A percentile compares a stretch with the other conserved stretches of the same genome.
Evolutionary conservation across 2,888 invertebrate species (phyloP).

Genomic region (Marasmarcha lunaedactyla): DNA sequence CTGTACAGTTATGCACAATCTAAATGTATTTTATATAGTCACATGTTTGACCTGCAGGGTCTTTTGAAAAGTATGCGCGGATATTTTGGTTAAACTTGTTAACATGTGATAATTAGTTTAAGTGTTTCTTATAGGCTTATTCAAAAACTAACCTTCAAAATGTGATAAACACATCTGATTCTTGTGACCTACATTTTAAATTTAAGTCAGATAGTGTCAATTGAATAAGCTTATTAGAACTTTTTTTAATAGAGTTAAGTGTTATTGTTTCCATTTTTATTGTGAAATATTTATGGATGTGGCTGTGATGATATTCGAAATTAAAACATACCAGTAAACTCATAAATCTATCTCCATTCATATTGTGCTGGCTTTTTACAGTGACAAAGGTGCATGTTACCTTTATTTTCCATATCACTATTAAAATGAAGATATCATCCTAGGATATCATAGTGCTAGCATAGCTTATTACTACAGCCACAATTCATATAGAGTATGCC

Average conservation of each 20-base stretch:
- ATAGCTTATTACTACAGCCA: too few relatives aligned
- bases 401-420: too few relatives aligned
- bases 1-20: slow-evolving; percentile 6
- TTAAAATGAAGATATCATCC: too few relatives aligned
- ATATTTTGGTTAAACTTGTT: background rate
- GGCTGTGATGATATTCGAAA: slow-evolving; percentile 4
- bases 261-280: slow-evolving; percentile 27
- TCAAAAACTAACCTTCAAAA: background rate
- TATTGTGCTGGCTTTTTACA: too few relatives aligned
- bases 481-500: too few relatives aligned
- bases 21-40: slow-evolving; percentile 2
- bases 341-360: background rate
- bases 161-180: background rate
- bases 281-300: slow-evolving; percentile 7
- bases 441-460: too few relatives aligned
- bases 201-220: slow-evolving; percentile 9
- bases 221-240: slow-evolving; percentile 9
- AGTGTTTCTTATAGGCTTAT: background rate
- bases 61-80: background rate
- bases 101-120: background rate
- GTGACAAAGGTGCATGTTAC: too few relatives aligned
- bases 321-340: slow-evolving; percentile 2
- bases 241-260: slow-evolving; percentile 27
- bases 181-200: background rate
- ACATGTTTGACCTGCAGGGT: slow-evolving; percentile 10